Evolutionary conservation across 2,113 vertebrate species (phyloP).

Genomic region (Gavia stellata): DNA sequence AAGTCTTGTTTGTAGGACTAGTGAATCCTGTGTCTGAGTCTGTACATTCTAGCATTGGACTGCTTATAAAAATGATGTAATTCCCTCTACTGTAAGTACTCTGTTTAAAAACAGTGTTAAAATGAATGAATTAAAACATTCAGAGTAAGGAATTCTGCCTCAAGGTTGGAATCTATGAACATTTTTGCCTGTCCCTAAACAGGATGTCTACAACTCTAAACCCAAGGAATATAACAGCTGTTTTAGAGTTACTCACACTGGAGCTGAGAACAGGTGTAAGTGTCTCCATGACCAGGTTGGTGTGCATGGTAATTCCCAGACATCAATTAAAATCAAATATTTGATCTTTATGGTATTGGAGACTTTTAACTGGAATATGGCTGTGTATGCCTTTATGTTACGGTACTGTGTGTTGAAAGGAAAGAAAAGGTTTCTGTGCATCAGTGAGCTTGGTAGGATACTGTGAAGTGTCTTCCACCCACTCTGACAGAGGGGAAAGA

Average conservation of each 20-base stretch:
- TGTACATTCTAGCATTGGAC: neutral
- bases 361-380: neutral
- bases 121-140: neutral
- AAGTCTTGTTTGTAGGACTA: neutral
- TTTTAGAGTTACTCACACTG: neutral
- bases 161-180: neutral
- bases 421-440: neutral
- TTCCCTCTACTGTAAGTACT: neutral
- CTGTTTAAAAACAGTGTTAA: neutral
- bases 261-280: neutral
- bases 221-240: neutral
- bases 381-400: neutral
- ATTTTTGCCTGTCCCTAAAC: neutral
- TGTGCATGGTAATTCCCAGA: rapidly evolving
- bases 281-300: neutral
- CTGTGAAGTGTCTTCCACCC: neutral
- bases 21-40: neutral
- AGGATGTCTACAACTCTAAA: neutral
- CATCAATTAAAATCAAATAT: neutral
- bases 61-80: neutral
- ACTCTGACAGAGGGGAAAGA: neutral
- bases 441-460: neutral
- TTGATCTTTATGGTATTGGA: neutral
- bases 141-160: neutral
- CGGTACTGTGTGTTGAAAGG: neutral